phyloP scores from a whole-genome alignment of 92 coral and sea anemone species.

The Epizoanthus scotinus region DNA sequence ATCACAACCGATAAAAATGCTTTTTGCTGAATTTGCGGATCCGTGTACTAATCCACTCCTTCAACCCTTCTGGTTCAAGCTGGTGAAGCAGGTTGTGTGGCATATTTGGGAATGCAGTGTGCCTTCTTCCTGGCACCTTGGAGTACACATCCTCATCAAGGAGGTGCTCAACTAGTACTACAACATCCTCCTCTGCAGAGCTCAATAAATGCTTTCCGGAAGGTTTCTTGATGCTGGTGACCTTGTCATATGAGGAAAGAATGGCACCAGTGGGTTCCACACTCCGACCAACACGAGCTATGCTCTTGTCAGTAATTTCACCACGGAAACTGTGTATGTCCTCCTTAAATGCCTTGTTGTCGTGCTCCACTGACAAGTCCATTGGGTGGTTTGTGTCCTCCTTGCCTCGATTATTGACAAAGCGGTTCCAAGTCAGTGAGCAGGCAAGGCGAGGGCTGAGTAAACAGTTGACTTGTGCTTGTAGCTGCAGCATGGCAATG shows the following conservation, averaged over 20 bases:
- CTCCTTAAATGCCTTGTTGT: conserved; percentile 48
- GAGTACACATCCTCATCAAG: conserved; percentile 29
- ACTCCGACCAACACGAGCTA: conserved; percentile 35
- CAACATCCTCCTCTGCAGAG: conserved; percentile 51
- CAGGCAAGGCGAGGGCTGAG: conserved; percentile 59
- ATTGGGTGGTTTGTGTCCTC: conserved; percentile 55
- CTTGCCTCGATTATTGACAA: conserved; percentile 62
- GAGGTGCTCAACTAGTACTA: conserved; percentile 40
- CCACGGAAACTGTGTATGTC: conserved; percentile 56
- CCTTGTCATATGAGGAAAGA: conserved; percentile 41
- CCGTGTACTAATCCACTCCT: conserved; percentile 23
- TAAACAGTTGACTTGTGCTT: conserved; percentile 60
- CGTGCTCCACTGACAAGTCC: conserved; percentile 62
- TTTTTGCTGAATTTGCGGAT: conserved; percentile 20
- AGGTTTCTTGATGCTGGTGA: conserved; percentile 28
- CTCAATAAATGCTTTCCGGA: conserved; percentile 48
- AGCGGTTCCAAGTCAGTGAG: conserved; percentile 67
- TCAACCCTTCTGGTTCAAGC: conserved; percentile 7
- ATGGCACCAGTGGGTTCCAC: conserved; percentile 33
- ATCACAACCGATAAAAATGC: conserved; percentile 13
- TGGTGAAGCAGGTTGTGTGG: conserved; percentile 18
- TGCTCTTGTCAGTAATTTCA: conserved; percentile 57
- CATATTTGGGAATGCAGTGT: conserved; percentile 47
- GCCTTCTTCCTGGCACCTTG: conserved; percentile 35
- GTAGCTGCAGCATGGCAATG: conserved; percentile 49